Percentiles rank a stretch among this genome's conserved stretches.
Conservation (phyloP, 2,113 vertebrate genomes). For the Saccopteryx bilineata region DNA sequence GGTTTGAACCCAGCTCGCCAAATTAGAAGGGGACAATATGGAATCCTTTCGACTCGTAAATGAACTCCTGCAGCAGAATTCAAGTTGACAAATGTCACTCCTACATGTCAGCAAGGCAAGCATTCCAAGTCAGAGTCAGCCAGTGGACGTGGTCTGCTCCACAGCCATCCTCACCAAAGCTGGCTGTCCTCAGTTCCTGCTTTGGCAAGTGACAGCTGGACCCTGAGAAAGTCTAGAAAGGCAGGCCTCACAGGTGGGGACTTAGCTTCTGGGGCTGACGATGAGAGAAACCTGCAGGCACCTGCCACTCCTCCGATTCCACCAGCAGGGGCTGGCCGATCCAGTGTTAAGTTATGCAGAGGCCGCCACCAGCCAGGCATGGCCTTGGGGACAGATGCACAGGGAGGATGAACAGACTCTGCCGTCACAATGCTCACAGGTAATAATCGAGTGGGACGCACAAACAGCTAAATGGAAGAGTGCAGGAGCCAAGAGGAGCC, state of each 20-base stretch:
- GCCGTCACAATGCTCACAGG: background rate
- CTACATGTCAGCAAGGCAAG: background rate
- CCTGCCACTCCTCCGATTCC: background rate
- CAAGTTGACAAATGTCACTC: background rate
- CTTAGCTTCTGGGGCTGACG: background rate
- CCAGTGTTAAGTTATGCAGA: background rate
- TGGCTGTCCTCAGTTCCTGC: background rate
- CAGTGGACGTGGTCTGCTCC: background rate
- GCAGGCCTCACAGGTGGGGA: background rate
- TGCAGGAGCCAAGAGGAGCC: background rate
- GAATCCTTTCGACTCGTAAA: background rate
- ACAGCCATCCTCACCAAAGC: background rate
- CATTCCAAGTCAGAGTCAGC: background rate
- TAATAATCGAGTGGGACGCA: background rate
- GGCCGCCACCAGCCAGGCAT: background rate
- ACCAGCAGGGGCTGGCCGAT: background rate
- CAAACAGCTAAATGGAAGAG: background rate
- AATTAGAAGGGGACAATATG: background rate
- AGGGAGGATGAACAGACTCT: background rate
- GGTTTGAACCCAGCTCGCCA: background rate
- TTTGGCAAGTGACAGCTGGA: background rate
- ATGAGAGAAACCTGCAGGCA: background rate
- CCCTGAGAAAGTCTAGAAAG: background rate
- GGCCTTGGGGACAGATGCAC: background rate
- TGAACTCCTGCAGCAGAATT: background rate